Base-by-base conservation (phyloP, 2,888 invertebrate genomes). In the Busseola fusca region DNA sequence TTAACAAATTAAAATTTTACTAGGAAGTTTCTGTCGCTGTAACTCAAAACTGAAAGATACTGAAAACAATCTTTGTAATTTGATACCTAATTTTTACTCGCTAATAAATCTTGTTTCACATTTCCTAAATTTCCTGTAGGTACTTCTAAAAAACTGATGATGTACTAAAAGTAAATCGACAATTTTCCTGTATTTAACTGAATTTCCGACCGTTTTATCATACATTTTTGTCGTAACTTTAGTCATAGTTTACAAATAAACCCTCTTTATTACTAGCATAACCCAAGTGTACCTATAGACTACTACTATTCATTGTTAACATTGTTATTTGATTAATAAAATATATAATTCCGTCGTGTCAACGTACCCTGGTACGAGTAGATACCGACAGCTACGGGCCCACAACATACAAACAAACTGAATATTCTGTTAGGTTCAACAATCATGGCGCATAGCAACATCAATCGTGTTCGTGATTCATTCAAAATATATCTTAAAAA, bases 401-500 rank as follows among this genome's bases (percentile, higher is more conserved):
- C 52, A 52, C 69, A 42, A 58, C 18, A 48, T 30, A 58, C 57
- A 25, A 6, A 21, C 27, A 14, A n/a, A n/a, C 34, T 76, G n/a
- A 72, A 40, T 40, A 75, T 66, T 74, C 21, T 18, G 16, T 27
- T 45, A 21, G n/a, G 16, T 45, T 78, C 21, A 40, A 34, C 45
- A 58, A 60, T 62, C 50, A 60, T 3, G 48, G 21, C 21, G 10
- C 81, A 56, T 77, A 81, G 78, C 65, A 78, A 78, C 73, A 48
- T 14, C 62, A 50, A 6, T 45, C 7, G 48, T 70, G 81, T 9
- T 40, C 12, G 37, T 77, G 81, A 58, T 76, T 52, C 58, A 60
- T 25, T n/a, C 62, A 40, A 25, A 14, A 56, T 59, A 65, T 63
- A 40, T 45, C 18, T 21, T 25, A 52, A 62, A 62, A 63, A 45